Conservation (phyloP, 2,113 vertebrate genomes). For the Empidonax alnorum region DNA sequence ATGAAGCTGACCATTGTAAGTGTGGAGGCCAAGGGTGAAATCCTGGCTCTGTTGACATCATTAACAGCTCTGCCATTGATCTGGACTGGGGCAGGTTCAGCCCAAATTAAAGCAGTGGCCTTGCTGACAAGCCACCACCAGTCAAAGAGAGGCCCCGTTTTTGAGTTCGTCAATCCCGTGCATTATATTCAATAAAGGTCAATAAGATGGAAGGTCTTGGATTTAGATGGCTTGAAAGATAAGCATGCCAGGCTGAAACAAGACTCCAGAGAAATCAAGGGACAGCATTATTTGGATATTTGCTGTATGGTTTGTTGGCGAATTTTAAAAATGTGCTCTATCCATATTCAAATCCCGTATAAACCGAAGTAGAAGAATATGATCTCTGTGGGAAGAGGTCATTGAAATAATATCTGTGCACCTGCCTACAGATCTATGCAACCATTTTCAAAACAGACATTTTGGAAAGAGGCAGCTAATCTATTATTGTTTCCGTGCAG, state of each 20-base stretch:
- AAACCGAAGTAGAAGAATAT: not conserved
- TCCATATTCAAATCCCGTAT: conserved; percentile 1
- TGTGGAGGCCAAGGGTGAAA: not conserved
- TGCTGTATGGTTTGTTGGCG: not conserved
- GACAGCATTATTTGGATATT: conserved; percentile 24
- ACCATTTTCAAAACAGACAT: conserved; percentile 36
- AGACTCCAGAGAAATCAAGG: conserved; percentile 22
- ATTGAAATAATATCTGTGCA: conserved; percentile 50
- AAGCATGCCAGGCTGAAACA: not conserved
- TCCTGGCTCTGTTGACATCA: not conserved
- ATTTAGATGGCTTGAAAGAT: not conserved
- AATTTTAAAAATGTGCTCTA: conserved; percentile 14
- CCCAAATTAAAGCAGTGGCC: not conserved
- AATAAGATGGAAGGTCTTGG: not conserved
- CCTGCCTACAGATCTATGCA: conserved; percentile 40
- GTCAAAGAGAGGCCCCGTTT: not conserved
- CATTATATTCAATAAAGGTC: not conserved
- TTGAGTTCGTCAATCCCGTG: not conserved
- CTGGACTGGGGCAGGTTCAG: not conserved
- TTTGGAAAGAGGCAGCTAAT: conserved; percentile 41
- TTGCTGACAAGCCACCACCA: not conserved
- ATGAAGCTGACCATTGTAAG: not conserved
- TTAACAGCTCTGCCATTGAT: conserved; percentile 9
- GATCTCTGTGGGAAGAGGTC: conserved; percentile 57
- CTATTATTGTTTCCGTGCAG: conserved; percentile 50